A percentile compares a stretch with the other conserved stretches of the same genome.
Evolutionary conservation across 1,140 invertebrate genomes (phyloP).

Genomic region (Zaprionus tsacasi): DNA sequence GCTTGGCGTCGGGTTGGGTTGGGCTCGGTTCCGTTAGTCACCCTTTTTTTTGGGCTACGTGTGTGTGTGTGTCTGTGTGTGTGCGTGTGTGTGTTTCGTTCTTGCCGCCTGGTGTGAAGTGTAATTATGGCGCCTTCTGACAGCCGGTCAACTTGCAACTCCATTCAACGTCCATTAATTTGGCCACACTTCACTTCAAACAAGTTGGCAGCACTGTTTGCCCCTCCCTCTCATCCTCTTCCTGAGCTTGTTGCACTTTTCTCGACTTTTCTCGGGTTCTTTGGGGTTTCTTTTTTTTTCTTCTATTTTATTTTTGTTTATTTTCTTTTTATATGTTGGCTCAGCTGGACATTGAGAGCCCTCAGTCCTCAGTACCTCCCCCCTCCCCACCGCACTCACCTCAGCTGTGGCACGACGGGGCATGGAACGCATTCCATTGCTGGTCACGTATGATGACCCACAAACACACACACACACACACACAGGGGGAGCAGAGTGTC

Average conservation of each 20-base stretch:
- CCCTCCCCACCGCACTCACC: neutral
- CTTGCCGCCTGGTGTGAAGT: conserved; percentile 71
- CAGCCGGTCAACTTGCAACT: conserved; percentile 78
- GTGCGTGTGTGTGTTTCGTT: conserved; percentile 9
- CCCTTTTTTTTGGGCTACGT: conserved; percentile 28
- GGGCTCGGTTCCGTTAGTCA: conserved; percentile 12
- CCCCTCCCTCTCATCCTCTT: neutral
- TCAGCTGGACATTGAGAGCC: conserved; percentile 63
- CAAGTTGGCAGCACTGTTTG: neutral
- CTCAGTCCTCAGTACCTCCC: neutral
- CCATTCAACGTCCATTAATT: conserved; percentile 75
- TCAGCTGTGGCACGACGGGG: too few species aligned
- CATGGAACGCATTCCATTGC: conserved; percentile 46
- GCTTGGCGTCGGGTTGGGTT: conserved; percentile 5
- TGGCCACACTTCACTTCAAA: conserved; percentile 62
- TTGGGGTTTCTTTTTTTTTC: conserved; percentile 54
- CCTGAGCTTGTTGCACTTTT: conserved; percentile 47
- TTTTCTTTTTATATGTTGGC: conserved; percentile 69
- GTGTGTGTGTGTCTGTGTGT: conserved; percentile 17
- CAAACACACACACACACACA: conserved; percentile 21
- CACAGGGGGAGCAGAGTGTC: conserved; percentile 4
- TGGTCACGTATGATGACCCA: conserved; percentile 77
- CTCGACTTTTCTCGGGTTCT: conserved; percentile 19
- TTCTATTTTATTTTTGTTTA: conserved; percentile 63
- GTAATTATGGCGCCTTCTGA: conserved; percentile 80